Base-by-base conservation (phyloP, 2,888 invertebrate genomes). In the Drosophila diplacantha region DNA sequence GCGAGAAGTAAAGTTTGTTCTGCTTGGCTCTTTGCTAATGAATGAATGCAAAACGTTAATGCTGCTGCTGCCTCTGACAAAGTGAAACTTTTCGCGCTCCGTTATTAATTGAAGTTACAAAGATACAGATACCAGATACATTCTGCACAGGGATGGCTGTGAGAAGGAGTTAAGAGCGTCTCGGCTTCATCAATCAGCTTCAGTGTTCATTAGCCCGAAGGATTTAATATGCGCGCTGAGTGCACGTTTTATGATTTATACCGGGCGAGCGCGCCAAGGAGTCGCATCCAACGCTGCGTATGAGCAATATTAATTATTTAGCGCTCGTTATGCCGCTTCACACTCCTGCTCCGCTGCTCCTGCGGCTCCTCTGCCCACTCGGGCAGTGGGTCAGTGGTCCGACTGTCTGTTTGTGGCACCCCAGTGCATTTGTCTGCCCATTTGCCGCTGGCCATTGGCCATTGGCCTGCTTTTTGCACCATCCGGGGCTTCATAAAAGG, bases 231-330 rank as follows among this genome's bases (percentile, higher is more conserved):
- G 74, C 73, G 66, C 58, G 58, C 71, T 57, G 75, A 81, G 74
- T 74, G 74, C 79, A 78, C 69, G 72, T 55, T 74, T 57, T 78
- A 74, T 78, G 75, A 81, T 68, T 69, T 69, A 75, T 73, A 65
- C 53, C 46, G 12, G 43, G 56, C 11, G 20, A 3, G 18, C 32
- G 50, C 35, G 46, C 41, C 24, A 57, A 52, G 51, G 43, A 67
- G 44, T 35, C 49, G 55, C 34, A 52, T 57, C 57, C 70, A 63
- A 63, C 73, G 41, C 78, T 80, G 80, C 83, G 81, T 81, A 83
- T 83, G 83, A 81, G 81, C 72, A 80, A 81, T 81, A 81, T 81
- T 81, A 80, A 83, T 81, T 83, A 81, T 81, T 83, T 74, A 80
- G 73, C 75, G 66, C 80, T 81, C 80, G 75, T 83, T 81, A 74